Evolutionary conservation across 2,797 vertebrate species (phyloP).

Genomic region (Melanotaenia boesemani): DNA sequence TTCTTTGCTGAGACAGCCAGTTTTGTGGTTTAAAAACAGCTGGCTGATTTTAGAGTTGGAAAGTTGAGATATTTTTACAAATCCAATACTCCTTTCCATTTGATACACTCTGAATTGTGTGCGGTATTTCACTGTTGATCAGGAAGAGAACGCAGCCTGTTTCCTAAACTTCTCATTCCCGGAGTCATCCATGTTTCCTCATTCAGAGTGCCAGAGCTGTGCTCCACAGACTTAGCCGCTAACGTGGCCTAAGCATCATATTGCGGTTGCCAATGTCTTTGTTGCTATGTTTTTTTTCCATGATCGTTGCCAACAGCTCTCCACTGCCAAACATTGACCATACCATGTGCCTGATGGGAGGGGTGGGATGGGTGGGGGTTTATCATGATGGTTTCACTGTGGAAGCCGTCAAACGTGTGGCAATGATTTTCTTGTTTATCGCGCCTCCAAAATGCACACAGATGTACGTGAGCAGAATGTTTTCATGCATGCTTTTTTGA

Average conservation of each 20-base stretch:
- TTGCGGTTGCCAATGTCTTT: constrained; percentile 70
- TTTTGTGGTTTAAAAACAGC: constrained; percentile 39
- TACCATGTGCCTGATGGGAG: constrained; percentile 79
- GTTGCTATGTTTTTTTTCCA: constrained; percentile 42
- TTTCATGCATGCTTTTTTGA: constrained; percentile 69
- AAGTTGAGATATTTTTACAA: constrained; percentile 5
- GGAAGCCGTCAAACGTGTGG: constrained; percentile 52
- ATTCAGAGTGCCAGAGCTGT: constrained; percentile 60
- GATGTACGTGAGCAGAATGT: constrained; percentile 70
- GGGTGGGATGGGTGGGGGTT: background rate
- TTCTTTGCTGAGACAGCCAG: constrained; percentile 46
- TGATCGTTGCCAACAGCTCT: constrained; percentile 82
- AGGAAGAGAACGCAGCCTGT: constrained; percentile 29
- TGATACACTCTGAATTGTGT: constrained; percentile 7
- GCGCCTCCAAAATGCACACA: constrained; percentile 41
- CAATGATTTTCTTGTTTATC: constrained; percentile 36
- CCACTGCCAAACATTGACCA: constrained; percentile 83
- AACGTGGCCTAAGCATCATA: constrained; percentile 43
- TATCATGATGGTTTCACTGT: constrained; percentile 27
- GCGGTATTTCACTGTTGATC: constrained; percentile 32
- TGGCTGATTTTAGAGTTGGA: constrained; percentile 19
- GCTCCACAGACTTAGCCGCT: constrained; percentile 33
- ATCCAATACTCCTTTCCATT: constrained; percentile 15
- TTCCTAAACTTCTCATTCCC: constrained; percentile 14
- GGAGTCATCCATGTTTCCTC: constrained; percentile 34